Evolutionary conservation across 2,888 invertebrate genomes (phyloP).

Genomic region (Phyllotreta cruciferae): DNA sequence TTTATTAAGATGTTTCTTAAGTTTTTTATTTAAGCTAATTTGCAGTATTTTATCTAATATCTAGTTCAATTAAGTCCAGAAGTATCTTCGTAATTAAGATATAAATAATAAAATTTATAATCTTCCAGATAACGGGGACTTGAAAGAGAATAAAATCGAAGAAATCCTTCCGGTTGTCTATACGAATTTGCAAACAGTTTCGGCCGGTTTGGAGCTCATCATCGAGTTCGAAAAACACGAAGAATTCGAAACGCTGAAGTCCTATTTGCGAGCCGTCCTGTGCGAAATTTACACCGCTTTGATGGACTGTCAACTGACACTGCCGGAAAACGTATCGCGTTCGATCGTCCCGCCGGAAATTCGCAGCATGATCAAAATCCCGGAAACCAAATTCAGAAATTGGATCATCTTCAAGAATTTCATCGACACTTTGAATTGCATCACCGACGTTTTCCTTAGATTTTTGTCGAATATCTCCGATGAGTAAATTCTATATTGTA

Average conservation of each 20-base stretch:
- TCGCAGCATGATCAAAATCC: slow-evolving; percentile 1
- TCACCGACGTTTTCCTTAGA: slow-evolving; percentile 13
- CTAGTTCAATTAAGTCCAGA: too few species aligned
- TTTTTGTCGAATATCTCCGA: slow-evolving; percentile 18
- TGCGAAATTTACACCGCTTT: slow-evolving; percentile 30
- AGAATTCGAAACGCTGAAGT: slow-evolving; percentile 16
- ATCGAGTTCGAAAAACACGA: slow-evolving; percentile 17
- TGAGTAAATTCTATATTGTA: slow-evolving; percentile 4
- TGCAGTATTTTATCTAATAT: too few species aligned
- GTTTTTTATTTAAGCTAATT: too few species aligned
- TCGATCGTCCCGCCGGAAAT: slow-evolving; percentile 16
- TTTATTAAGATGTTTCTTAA: too few species aligned
- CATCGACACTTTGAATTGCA: slow-evolving; percentile 19
- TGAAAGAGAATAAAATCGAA: slow-evolving; percentile 19
- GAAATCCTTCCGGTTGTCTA: slow-evolving; percentile 21
- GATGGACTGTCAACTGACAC: slow-evolving; percentile 17
- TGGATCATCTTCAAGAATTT: slow-evolving; percentile 29
- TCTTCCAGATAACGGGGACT: slow-evolving; percentile 8
- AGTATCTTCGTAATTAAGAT: background rate
- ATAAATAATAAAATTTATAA: background rate
- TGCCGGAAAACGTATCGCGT: slow-evolving; percentile 23
- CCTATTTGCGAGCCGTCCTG: slow-evolving; percentile 12
- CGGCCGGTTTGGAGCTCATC: slow-evolving; percentile 24
- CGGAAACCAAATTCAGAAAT: slow-evolving; percentile 27
- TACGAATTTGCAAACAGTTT: slow-evolving; percentile 26